Conservation (phyloP, 2,888 invertebrate species). For the Ferdinandea cuprea region DNA sequence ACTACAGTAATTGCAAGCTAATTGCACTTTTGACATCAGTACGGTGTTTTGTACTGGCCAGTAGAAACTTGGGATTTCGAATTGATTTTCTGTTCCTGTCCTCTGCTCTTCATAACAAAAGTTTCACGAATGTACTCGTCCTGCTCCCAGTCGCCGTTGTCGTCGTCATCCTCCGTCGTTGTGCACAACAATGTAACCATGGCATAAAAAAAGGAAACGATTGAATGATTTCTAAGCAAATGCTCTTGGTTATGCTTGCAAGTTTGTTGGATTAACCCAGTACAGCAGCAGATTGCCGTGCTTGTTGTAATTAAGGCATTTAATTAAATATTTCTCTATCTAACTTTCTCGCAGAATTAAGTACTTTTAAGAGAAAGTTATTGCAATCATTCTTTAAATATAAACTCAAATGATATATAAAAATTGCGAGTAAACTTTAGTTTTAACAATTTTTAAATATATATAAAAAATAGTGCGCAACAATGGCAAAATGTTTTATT, state of each 20-base stretch:
- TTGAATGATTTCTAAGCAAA: slow-evolving; percentile 26
- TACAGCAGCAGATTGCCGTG: slow-evolving; percentile 16
- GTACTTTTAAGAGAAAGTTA: too few relatives aligned
- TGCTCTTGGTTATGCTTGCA: slow-evolving; percentile 6
- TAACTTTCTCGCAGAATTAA: too few relatives aligned
- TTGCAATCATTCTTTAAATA: too few relatives aligned
- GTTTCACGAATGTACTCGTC: slow-evolving; percentile 10
- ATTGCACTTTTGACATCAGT: slow-evolving; percentile 60
- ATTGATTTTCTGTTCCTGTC: slow-evolving; percentile 35
- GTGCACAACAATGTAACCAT: slow-evolving; percentile 7
- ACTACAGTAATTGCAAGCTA: slow-evolving; percentile 58
- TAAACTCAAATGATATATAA: too few relatives aligned
- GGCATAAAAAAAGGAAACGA: slow-evolving; percentile 15
- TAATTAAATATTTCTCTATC: slow-evolving; percentile 34
- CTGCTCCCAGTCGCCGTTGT: background rate
- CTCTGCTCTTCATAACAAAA: background rate
- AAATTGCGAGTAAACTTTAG: too few relatives aligned
- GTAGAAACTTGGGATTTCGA: slow-evolving; percentile 13
- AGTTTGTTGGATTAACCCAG: slow-evolving; percentile 16
- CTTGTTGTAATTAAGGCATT: slow-evolving; percentile 36
- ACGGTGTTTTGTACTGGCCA: slow-evolving; percentile 31
- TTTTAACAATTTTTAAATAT: too few relatives aligned
- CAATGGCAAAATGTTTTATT: too few relatives aligned
- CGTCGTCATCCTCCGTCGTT: background rate
- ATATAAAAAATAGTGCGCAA: too few relatives aligned